Evolutionary conservation across 2,797 vertebrate genomes (phyloP).

Genomic region (Phrynocephalus guinanensis): DNA sequence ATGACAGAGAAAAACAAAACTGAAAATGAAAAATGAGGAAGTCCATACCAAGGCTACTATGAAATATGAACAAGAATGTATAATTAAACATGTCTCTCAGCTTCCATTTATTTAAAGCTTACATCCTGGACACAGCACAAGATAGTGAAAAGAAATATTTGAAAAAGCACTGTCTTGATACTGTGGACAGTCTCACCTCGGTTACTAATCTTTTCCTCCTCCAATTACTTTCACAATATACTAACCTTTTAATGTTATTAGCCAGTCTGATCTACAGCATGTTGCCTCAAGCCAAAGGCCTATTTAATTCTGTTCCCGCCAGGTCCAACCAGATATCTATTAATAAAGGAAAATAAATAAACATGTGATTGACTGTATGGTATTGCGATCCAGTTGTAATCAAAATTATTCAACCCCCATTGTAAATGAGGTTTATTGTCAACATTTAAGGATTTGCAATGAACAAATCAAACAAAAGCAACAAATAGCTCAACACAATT

Average conservation of each 20-base stretch:
- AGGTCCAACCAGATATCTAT: neutral
- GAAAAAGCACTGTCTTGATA: neutral
- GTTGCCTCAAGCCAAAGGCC: too few species aligned
- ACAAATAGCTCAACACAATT: too few species aligned
- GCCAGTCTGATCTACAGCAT: neutral
- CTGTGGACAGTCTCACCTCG: neutral
- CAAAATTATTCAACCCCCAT: too few species aligned
- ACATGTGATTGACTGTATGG: neutral
- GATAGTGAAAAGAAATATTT: neutral
- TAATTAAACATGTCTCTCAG: neutral
- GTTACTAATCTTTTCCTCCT: neutral
- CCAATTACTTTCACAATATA: neutral
- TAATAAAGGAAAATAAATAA: neutral
- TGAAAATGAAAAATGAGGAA: neutral
- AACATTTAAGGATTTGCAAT: too few species aligned
- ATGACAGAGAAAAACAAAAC: neutral
- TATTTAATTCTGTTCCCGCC: too few species aligned
- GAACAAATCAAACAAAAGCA: too few species aligned
- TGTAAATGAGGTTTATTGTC: too few species aligned
- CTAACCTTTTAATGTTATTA: neutral
- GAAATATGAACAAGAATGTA: neutral
- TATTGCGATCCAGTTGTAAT: too few species aligned
- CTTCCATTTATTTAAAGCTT: neutral
- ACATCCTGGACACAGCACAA: too few species aligned
- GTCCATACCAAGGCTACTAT: neutral